Conservation (phyloP, 2,888 invertebrate genomes). For the Dryobota labecula region DNA sequence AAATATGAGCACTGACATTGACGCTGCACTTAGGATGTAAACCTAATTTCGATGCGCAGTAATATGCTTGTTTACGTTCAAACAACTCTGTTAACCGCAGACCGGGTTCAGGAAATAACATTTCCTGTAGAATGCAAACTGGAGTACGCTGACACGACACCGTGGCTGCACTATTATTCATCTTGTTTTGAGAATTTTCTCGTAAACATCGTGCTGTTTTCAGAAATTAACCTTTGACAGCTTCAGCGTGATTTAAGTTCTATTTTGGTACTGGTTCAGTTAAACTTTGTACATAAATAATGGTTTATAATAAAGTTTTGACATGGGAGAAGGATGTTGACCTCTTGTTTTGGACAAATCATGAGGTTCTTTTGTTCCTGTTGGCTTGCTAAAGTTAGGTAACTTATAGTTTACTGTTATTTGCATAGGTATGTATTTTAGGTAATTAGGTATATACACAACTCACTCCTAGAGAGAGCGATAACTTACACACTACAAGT, state of each 20-base stretch:
- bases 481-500: not conserved
- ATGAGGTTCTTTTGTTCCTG: not conserved
- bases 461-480: not conserved
- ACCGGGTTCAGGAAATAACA: constrained; percentile 50
- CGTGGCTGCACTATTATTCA: constrained; percentile 29
- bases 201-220: constrained; percentile 33
- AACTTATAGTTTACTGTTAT: not conserved
- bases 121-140: constrained; percentile 50
- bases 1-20: not conserved
- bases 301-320: constrained; percentile 24
- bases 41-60: constrained; percentile 20
- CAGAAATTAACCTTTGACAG: constrained; percentile 15
- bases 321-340: constrained; percentile 5
- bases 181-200: constrained; percentile 42
- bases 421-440: not conserved
- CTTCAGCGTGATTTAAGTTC: constrained; percentile 12
- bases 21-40: not conserved
- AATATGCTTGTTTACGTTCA: constrained; percentile 24
- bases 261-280: constrained; percentile 2
- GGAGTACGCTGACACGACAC: constrained; percentile 19
- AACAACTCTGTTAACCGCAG: constrained; percentile 26
- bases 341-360: not conserved
- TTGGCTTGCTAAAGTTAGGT: not conserved
- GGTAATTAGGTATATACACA: no score
- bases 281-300: constrained; percentile 10